Evolutionary conservation across 1,140 invertebrate genomes (phyloP).

Genomic region (Drosophila kohkoa): DNA sequence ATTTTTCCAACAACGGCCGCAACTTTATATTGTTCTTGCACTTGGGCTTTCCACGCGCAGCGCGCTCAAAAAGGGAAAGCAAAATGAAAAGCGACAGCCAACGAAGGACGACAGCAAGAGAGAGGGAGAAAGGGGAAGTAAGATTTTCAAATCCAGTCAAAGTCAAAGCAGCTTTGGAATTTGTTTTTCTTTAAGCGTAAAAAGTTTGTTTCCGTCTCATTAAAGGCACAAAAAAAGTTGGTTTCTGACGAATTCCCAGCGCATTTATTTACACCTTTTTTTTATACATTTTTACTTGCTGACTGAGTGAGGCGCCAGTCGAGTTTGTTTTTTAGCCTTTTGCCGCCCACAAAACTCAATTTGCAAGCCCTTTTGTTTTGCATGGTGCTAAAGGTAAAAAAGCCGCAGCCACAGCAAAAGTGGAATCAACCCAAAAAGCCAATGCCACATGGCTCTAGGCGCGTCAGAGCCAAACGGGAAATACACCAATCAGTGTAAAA

Average conservation of each 20-base stretch:
- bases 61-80: conserved; percentile 23
- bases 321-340: conserved; percentile 6
- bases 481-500: conserved; percentile 83
- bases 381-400: conserved; percentile 74
- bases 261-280: conserved; percentile 79
- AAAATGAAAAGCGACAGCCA: conserved; percentile 19
- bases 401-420: conserved; percentile 35
- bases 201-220: conserved; percentile 78
- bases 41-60: conserved; percentile 37
- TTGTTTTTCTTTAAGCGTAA: conserved; percentile 46
- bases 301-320: neutral
- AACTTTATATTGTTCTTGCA: conserved; percentile 62
- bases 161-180: conserved; percentile 67
- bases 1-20: conserved; percentile 55
- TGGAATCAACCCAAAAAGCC: conserved; percentile 47
- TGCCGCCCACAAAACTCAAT: conserved; percentile 50
- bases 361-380: conserved; percentile 69
- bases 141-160: conserved; percentile 38
- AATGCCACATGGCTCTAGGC: conserved; percentile 76
- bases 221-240: conserved; percentile 59
- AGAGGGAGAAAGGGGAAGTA: neutral
- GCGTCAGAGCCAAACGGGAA: conserved; percentile 75
- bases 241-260: conserved; percentile 71
- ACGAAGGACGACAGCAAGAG: neutral
- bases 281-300: neutral